Conservation (phyloP, 1,140 invertebrate genomes). For the Drosophila ficusphila region DNA sequence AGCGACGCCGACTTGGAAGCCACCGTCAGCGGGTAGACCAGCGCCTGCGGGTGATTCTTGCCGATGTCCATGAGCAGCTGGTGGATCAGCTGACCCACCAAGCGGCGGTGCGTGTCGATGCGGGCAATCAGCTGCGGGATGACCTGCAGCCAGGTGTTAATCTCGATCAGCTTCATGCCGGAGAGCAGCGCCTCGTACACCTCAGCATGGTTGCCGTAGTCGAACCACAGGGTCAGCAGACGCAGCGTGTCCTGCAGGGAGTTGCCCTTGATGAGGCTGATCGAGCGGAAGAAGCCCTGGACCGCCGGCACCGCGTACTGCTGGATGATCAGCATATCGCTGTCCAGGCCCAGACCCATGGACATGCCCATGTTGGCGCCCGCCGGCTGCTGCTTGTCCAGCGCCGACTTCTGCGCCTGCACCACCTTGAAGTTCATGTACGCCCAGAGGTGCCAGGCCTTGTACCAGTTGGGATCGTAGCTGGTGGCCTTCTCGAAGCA, state of each 20-base stretch:
- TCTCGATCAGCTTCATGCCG: slow-evolving; percentile 96
- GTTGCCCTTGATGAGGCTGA: slow-evolving; percentile 95
- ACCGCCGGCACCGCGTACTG: slow-evolving; percentile 96
- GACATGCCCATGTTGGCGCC: neutral
- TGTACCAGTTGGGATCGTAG: slow-evolving; percentile 94
- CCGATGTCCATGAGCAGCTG: slow-evolving; percentile 97
- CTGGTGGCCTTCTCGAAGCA: slow-evolving; percentile 95
- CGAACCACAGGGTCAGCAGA: slow-evolving; percentile 96
- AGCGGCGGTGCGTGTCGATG: slow-evolving; percentile 95
- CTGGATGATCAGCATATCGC: slow-evolving; percentile 87
- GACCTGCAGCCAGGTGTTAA: slow-evolving; percentile 99
- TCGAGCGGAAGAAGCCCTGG: slow-evolving; percentile 97
- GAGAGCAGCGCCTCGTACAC: slow-evolving; percentile 97
- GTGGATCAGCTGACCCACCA: slow-evolving; percentile 96
- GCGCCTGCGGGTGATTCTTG: slow-evolving; percentile 94
- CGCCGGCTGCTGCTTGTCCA: slow-evolving; percentile 66
- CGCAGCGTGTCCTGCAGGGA: slow-evolving; percentile 99
- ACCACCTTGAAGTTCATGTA: slow-evolving; percentile 99
- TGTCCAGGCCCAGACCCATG: slow-evolving; percentile 60
- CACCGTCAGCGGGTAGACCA: slow-evolving; percentile 98
- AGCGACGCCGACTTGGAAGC: slow-evolving; percentile 96
- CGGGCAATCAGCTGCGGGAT: slow-evolving; percentile 99
- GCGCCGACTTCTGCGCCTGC: slow-evolving; percentile 87
- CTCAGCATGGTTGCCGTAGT: slow-evolving; percentile 96
- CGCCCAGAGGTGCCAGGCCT: slow-evolving; percentile 99